Evolutionary conservation across 2,113 vertebrate species (phyloP).

Genomic region (Tetrao urogallus): DNA sequence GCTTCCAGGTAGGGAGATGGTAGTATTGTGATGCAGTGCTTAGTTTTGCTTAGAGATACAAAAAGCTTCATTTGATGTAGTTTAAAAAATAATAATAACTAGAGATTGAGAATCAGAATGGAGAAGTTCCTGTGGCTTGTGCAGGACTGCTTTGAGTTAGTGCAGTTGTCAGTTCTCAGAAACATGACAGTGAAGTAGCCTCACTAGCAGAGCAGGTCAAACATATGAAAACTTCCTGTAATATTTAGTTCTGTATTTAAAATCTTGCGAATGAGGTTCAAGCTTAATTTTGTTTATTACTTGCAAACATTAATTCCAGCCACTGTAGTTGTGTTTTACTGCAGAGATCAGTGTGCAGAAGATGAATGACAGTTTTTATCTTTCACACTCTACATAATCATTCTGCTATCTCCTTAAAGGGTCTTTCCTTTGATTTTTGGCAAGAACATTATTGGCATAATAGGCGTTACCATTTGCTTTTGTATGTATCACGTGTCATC

Average conservation of each 20-base stretch:
- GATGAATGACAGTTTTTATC: background rate
- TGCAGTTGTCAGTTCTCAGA: background rate
- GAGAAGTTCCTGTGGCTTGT: background rate
- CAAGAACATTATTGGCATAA: background rate
- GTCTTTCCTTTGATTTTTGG: slow-evolving; percentile 6
- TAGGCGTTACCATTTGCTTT: background rate
- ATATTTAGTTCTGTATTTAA: background rate
- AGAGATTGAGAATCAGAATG: background rate
- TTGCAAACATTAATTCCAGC: background rate
- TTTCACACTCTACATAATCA: background rate
- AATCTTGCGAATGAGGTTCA: background rate
- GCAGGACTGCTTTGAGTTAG: background rate
- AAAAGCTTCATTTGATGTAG: background rate
- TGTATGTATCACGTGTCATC: background rate
- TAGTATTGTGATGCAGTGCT: background rate
- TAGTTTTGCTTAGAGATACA: background rate
- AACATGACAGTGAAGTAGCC: background rate
- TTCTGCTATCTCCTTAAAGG: background rate
- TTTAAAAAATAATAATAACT: background rate
- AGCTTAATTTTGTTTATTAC: background rate
- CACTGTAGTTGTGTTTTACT: background rate
- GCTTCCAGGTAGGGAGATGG: background rate
- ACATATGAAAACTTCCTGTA: background rate
- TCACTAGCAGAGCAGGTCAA: background rate
- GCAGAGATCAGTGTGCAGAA: background rate